Percentiles rank a stretch among this genome's conserved stretches.
Conservation (phyloP, 1,140 invertebrate species). For the Nylanderia fulva region DNA sequence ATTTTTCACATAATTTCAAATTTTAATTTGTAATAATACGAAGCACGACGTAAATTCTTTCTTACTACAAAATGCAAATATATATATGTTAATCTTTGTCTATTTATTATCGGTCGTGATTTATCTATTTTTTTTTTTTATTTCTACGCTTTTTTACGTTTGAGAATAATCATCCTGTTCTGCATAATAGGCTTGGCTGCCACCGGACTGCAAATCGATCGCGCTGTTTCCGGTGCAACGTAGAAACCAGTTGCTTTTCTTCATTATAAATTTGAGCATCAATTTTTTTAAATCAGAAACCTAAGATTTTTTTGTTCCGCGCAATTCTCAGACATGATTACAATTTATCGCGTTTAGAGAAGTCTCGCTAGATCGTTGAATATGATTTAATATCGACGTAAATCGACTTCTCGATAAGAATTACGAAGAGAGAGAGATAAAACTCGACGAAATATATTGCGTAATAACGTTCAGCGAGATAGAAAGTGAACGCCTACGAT, state of each 20-base stretch:
- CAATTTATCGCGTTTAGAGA: background rate
- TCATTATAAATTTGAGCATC: background rate
- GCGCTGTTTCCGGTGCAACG: slow-evolving; percentile 20
- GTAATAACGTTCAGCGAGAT: slow-evolving; percentile 3
- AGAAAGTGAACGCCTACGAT: slow-evolving; percentile 15
- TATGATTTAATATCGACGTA: background rate
- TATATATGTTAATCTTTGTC: background rate
- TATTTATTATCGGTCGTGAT: background rate
- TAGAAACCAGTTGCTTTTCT: background rate
- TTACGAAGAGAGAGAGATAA: background rate
- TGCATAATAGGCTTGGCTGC: slow-evolving; percentile 18
- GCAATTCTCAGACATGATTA: too few relatives aligned
- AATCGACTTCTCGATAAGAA: too few relatives aligned
- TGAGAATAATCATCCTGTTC: slow-evolving; percentile 30
- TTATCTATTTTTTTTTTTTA: background rate
- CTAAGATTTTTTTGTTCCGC: background rate
- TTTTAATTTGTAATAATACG: background rate
- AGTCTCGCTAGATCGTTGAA: too few relatives aligned
- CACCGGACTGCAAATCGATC: slow-evolving; percentile 7
- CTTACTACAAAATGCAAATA: background rate
- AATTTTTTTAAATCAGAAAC: background rate
- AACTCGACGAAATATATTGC: background rate
- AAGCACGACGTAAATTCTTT: background rate
- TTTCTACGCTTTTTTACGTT: background rate
- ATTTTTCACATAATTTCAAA: background rate